Evolutionary conservation across 2,113 vertebrate species (phyloP).

Genomic region (Henicopernis longicauda): DNA sequence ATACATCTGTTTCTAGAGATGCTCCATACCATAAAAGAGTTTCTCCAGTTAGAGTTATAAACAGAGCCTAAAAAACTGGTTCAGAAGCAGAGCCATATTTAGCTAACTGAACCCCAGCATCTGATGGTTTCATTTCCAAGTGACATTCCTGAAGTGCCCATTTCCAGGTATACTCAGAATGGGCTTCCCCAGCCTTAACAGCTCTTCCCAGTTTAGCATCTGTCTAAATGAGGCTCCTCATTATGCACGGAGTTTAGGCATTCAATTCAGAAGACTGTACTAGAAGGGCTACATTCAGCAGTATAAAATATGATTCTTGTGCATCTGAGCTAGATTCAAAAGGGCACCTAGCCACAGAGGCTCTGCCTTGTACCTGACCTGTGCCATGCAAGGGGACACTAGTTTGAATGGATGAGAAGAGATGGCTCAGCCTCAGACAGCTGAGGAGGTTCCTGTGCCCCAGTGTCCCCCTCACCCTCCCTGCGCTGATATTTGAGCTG

Average conservation of each 20-base stretch:
- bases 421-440: not conserved
- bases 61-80: not conserved
- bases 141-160: not conserved
- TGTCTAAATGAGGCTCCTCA: not conserved
- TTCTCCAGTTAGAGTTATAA: not conserved
- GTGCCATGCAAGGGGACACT: not conserved
- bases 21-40: not conserved
- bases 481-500: constrained; percentile 32
- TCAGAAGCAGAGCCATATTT: not conserved
- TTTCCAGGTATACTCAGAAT: not conserved
- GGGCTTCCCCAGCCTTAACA: not conserved
- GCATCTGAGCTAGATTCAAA: not conserved
- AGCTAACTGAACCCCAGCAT: not conserved
- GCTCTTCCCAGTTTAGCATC: not conserved
- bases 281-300: not conserved
- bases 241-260: not conserved
- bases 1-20: not conserved
- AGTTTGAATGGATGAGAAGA: not conserved
- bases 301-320: not conserved
- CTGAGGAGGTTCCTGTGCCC: not conserved
- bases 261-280: not conserved
- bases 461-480: not conserved
- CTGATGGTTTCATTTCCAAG: not conserved
- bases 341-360: not conserved
- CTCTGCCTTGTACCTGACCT: not conserved